Evolutionary conservation across 2,113 vertebrate genomes (phyloP), one percentile per base, ranked within the genome.

Genomic region (Poecilia latipinna): DNA sequence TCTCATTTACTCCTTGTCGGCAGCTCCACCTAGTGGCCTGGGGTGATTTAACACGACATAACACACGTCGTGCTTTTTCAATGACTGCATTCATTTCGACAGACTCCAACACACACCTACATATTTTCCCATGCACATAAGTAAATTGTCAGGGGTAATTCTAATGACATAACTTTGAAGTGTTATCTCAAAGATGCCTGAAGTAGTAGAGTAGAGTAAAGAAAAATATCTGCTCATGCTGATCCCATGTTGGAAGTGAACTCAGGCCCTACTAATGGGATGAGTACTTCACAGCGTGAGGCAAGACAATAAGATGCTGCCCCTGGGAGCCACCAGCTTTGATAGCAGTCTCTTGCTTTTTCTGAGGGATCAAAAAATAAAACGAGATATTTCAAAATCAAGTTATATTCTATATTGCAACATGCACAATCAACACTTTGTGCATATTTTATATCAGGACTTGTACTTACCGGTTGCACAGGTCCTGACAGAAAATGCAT

Each of bases 81-180:
- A 57, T 80, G 87, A 88, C 48, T 31, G 44, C 69, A 78, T 86
- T 8, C 33, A 70, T 81, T 83, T 35, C 86, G 83, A 87, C 75
- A 72, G 74, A 78, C 76, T 80, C 65, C 65, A 63, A 42, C 72
- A 57, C 19, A 68, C 79, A 63, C 77, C 68, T 68, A 77, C 70
- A 64, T n/a, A n/a, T n/a, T n/a, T 35, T 66, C 75, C 31, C 29
- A 42, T 71, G 79, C 74, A 80, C 12, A 61, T 79, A 82, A 87
- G 70, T 82, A 32, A 66, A 77, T 84, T 88, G 90, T 86, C 89
- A 89, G 87, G 87, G 86, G 82, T 72, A 84, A 91, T 90, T 90
- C 70, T 72, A 4, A 26, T 83, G 85, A 82, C 83, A 83, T 80
- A 83, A 71, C 75, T 82, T 90, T 86, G 86, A 90, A 87, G 80